Evolutionary conservation across 2,888 invertebrate genomes (phyloP).

Genomic region (Idaea biselata): DNA sequence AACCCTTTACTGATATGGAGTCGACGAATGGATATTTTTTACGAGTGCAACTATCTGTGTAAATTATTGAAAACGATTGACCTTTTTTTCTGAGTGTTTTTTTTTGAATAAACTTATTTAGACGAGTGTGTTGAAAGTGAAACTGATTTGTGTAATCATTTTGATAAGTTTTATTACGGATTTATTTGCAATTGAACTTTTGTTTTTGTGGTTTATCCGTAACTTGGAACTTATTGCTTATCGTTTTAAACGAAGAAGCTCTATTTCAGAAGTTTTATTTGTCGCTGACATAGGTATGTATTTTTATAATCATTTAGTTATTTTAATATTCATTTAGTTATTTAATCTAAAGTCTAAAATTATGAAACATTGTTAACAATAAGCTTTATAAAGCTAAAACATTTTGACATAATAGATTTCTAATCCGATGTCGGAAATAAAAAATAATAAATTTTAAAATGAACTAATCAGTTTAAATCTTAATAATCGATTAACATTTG

Average conservation of each 20-base stretch:
- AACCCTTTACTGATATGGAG: slow-evolving; percentile 49
- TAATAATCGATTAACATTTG: slow-evolving; percentile 13
- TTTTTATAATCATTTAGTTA: slow-evolving; percentile 4
- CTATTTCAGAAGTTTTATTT: slow-evolving; percentile 11
- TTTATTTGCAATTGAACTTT: slow-evolving; percentile 39
- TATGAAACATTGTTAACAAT: not conserved
- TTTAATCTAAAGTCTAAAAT: not conserved
- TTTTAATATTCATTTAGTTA: slow-evolving; percentile 1
- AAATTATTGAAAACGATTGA: slow-evolving; percentile 48
- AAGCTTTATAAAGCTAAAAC: not conserved
- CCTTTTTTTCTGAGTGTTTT: slow-evolving; percentile 40
- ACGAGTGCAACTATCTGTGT: slow-evolving; percentile 51
- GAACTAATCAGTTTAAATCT: slow-evolving; percentile 15
- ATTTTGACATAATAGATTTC: not conserved
- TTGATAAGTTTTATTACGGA: slow-evolving; percentile 40
- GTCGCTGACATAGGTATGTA: slow-evolving; percentile 22
- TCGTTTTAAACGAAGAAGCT: slow-evolving; percentile 21
- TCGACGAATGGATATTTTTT: slow-evolving; percentile 59
- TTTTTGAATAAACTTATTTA: slow-evolving; percentile 36
- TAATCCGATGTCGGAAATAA: slow-evolving; percentile 9
- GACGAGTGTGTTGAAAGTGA: slow-evolving; percentile 59
- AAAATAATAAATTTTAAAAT: slow-evolving; percentile 12
- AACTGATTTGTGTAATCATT: slow-evolving; percentile 55
- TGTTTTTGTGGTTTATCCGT: slow-evolving; percentile 31
- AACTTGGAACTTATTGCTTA: slow-evolving; percentile 27